Conservation (phyloP, 1,140 invertebrate species). For the Acromyrmex heyeri region DNA sequence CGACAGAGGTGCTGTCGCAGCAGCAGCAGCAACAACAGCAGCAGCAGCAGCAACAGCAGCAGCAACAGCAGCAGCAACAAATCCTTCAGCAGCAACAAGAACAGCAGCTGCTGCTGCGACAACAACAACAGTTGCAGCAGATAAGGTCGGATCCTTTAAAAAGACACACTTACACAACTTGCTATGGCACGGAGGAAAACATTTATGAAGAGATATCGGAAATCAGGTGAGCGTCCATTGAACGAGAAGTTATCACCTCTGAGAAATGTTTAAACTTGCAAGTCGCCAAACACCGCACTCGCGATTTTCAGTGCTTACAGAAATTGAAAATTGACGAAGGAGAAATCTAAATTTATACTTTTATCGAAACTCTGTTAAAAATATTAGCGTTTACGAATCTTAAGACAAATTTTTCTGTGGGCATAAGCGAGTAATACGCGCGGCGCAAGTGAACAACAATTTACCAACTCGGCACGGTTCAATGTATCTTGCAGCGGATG, state of each 20-base stretch:
- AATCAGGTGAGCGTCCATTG: conserved; percentile 80
- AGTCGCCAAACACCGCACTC: not conserved
- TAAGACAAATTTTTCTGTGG: conserved; percentile 59
- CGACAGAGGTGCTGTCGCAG: conserved; percentile 85
- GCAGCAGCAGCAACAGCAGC: conserved; percentile 80
- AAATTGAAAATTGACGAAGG: not conserved
- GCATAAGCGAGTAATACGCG: conserved; percentile 5
- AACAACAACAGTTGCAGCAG: conserved; percentile 81
- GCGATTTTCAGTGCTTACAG: not conserved
- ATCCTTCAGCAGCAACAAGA: conserved; percentile 74
- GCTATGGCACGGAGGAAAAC: conserved; percentile 94
- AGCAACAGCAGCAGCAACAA: conserved; percentile 77
- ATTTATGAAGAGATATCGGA: conserved; percentile 95
- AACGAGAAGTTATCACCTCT: not conserved
- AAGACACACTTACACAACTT: conserved; percentile 91
- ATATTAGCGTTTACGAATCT: conserved; percentile 53
- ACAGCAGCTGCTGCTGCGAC: conserved; percentile 79
- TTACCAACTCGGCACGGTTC: conserved; percentile 49
- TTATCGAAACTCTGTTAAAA: conserved; percentile 7
- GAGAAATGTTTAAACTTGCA: not conserved
- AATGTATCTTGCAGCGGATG: conserved; percentile 69
- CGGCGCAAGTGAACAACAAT: conserved; percentile 66
- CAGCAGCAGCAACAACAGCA: conserved; percentile 81
- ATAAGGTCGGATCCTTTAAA: conserved; percentile 82
- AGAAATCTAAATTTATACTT: not conserved